Conservation (phyloP, 2,797 vertebrate species). For the Sebastes diploproa region DNA sequence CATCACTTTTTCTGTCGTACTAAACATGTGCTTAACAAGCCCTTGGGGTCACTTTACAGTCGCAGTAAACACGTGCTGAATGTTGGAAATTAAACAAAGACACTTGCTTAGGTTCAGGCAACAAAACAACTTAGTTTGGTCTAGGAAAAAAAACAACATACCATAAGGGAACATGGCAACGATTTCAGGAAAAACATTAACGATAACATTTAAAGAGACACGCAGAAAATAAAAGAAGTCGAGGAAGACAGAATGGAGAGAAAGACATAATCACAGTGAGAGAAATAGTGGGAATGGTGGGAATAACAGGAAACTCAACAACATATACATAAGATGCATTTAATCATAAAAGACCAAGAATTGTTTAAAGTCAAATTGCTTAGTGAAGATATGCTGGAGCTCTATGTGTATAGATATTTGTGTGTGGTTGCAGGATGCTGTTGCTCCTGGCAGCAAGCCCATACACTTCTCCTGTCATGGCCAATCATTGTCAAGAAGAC, state of each 20-base stretch:
- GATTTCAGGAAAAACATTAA: background rate
- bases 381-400: background rate
- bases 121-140: no score
- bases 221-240: background rate
- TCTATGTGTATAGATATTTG: background rate
- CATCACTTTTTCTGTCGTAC: no score
- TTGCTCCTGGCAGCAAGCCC: slow-evolving; percentile 58
- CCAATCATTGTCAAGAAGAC: slow-evolving; percentile 67
- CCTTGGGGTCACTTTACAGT: no score
- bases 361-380: slow-evolving; percentile 8
- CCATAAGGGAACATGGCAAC: background rate
- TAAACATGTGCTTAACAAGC: no score
- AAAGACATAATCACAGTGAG: background rate
- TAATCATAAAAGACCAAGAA: slow-evolving; percentile 8
- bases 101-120: no score
- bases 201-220: background rate
- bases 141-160: no score
- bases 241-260: background rate
- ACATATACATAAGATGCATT: background rate
- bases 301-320: background rate
- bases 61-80: no score
- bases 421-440: slow-evolving; percentile 26
- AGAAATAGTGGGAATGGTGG: background rate
- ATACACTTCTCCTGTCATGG: slow-evolving; percentile 65
- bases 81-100: no score